Evolutionary conservation across 92 coral and sea anemone genomes (phyloP).

Genomic region (Blastomussa wellsi): DNA sequence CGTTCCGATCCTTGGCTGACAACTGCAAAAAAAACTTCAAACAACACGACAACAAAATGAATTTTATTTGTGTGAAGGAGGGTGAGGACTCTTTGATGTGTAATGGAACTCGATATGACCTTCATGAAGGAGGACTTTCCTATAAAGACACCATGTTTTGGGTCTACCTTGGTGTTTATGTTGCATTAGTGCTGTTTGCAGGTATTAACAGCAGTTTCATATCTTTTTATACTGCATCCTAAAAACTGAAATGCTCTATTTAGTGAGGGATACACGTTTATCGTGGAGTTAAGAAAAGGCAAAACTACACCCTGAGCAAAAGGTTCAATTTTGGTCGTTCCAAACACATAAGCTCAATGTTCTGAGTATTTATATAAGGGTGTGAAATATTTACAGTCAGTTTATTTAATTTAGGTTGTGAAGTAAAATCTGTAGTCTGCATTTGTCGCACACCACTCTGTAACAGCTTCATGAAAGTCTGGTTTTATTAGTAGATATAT

Average conservation of each 20-base stretch:
- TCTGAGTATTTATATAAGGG: no score
- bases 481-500: no score
- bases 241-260: background rate
- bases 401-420: no score
- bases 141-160: slow-evolving; percentile 76
- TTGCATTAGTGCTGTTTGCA: slow-evolving; percentile 86
- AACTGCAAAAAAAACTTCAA: background rate
- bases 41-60: slow-evolving; percentile 27
- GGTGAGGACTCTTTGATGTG: slow-evolving; percentile 53
- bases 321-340: no score
- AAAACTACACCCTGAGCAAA: no score
- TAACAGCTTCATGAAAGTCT: no score
- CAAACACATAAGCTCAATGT: no score
- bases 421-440: no score
- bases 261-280: no score
- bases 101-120: slow-evolving; percentile 60
- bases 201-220: slow-evolving; percentile 53
- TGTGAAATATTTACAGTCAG: no score
- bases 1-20: background rate
- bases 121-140: slow-evolving; percentile 66
- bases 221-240: background rate
- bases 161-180: slow-evolving; percentile 85
- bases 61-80: slow-evolving; percentile 37
- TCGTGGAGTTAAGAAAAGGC: no score
- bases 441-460: no score